Base-by-base conservation (phyloP, 2,888 invertebrate species). In the Dromius quadrimaculatus region DNA sequence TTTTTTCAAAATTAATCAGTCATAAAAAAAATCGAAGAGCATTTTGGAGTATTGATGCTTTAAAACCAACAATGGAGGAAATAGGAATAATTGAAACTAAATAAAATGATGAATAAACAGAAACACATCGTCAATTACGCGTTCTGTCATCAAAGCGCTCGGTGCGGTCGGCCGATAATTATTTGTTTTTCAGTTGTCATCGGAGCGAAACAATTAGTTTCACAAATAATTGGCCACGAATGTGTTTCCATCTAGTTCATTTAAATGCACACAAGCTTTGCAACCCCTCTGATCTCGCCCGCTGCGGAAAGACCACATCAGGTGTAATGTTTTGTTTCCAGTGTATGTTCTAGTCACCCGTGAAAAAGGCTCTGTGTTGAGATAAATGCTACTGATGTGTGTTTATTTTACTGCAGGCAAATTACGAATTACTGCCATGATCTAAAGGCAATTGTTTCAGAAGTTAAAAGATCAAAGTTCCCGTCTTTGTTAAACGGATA, bases 111-210 rank as follows among this genome's bases (percentile, higher is more conserved):
- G 36, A 59, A 36, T 59, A 36, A 59, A 59, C 36, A 59, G 36
- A 59, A 59, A 59, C 34, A 34, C 19, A 59, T 20, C 34, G 34
- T 11, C 23, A 64, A 64, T 64, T 64, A 64, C 45, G 47, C 32
- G 34, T 3, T 20, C 34, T 19, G 19, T 32, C 63, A 64, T 64
- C 45, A 64, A 64, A 43, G 43, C 47, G 15, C n/a, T n/a, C 1
- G 54, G 54, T 34, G 50, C 9, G 54, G 34, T 19, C 13, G 17
- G 22, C 20, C 32, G 38, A 22, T 54, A 54, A 65, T 65, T 66
- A 66, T 64, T 64, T 66, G 65, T 66, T 66, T 66, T 66, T 66
- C 65, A 54, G 34, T 66, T 36, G 65, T 54, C 50, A 54, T 15
- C 50, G 13, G 34, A 50, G 50, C 54, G 65, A 66, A 66, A 66